A percentile compares a stretch with the other conserved stretches of the same genome.
These are phyloP conservation scores for Oscheius sp. DNA, from an alignment of 2,888 invertebrate species.

Conservation along the genomic window DNA sequence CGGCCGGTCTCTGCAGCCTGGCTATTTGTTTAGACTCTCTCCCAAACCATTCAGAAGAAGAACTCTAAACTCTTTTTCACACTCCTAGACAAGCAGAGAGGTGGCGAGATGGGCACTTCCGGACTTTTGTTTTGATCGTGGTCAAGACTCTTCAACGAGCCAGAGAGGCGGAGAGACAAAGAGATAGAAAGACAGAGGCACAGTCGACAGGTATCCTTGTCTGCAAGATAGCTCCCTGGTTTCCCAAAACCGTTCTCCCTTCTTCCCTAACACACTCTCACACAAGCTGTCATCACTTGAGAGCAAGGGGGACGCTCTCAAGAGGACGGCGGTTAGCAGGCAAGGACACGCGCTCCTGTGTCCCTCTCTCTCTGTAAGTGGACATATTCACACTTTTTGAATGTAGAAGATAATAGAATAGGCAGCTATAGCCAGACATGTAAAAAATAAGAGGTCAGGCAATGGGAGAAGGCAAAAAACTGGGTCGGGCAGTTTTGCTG, in stretches of 20 bases:
- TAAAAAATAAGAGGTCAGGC: not conserved
- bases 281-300: constrained; percentile 20
- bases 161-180: not conserved
- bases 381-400: constrained; percentile 10
- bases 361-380: not conserved
- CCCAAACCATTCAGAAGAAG: too few species aligned
- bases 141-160: not conserved
- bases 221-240: too few species aligned
- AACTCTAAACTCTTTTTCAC: too few species aligned
- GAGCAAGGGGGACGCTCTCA: constrained; percentile 19
- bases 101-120: too few species aligned
- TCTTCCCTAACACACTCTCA: too few species aligned
- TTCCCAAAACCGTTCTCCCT: not conserved
- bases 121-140: too few species aligned
- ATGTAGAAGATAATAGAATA: not conserved
- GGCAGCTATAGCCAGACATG: not conserved
- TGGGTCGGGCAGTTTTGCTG: constrained; percentile 4
- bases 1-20: too few species aligned
- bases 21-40: too few species aligned
- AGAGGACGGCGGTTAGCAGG: constrained; percentile 15
- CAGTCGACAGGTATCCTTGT: too few species aligned
- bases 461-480: not conserved
- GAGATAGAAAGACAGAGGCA: too few species aligned
- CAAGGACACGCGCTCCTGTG: constrained; percentile 14
- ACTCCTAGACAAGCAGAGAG: too few species aligned